A percentile compares a stretch with the other conserved stretches of the same genome.
phyloP scores from a whole-genome alignment of 2,888 invertebrate genomes.

The Scaptomyza cyrtandrae region DNA sequence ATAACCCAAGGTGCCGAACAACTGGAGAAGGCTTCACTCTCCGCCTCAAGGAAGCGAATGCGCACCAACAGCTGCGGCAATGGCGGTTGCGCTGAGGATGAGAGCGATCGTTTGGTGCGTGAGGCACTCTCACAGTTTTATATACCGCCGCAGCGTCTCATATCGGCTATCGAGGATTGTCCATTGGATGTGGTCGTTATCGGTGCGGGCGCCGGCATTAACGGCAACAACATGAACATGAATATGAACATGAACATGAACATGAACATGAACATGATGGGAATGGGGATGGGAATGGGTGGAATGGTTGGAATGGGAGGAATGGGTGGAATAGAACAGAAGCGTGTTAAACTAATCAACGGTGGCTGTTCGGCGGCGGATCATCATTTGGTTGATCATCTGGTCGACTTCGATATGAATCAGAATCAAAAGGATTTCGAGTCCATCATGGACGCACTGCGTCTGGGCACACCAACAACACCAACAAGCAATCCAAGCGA shows the following conservation, averaged over 20 bases:
- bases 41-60: conserved; percentile 83
- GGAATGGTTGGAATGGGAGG: not conserved
- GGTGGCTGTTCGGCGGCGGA: conserved; percentile 19
- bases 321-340: conserved; percentile 1
- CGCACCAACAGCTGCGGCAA: conserved; percentile 81
- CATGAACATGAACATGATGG: not conserved
- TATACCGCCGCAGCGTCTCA: conserved; percentile 88
- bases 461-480: conserved; percentile 83
- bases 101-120: conserved; percentile 88
- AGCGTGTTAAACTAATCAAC: conserved; percentile 57
- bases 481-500: conserved; percentile 82
- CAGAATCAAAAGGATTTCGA: conserved; percentile 85
- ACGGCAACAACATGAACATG: not conserved
- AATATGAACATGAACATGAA: not conserved
- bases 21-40: conserved; percentile 82
- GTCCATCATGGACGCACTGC: conserved; percentile 85
- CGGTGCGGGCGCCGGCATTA: conserved; percentile 16
- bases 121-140: conserved; percentile 90
- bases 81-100: conserved; percentile 84
- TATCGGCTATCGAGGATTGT: conserved; percentile 89
- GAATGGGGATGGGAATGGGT: not conserved
- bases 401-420: conserved; percentile 83
- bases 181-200: conserved; percentile 78
- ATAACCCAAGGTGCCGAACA: conserved; percentile 85
- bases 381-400: conserved; percentile 72